Evolutionary conservation across 2,797 vertebrate species (phyloP), one percentile per base, ranked within the genome.

Genomic region (Pagetopsis macropterus): DNA sequence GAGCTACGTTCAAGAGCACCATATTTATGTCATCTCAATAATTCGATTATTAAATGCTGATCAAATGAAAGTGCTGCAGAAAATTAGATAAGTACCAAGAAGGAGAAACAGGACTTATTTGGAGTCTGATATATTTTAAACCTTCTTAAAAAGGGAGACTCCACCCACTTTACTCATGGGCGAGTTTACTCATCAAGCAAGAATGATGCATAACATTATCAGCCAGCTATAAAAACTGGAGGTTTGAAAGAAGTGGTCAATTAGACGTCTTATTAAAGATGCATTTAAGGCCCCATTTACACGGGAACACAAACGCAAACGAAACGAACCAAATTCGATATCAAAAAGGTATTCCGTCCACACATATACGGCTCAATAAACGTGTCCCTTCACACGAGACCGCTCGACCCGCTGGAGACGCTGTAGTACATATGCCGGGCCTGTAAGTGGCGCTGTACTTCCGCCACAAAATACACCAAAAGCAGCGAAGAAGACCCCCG

Each of bases 1-100:
- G 51, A 16, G 61, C 19, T 14, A 11, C 41, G 11, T 60, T 70
- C 41, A 70, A 59, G 48, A 60, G 41, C 60, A 13, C 23, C 13
- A 17, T 19, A 55, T 21, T 54, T 1, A 19, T 19, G 27, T 19
- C 16, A 52, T 19, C 2, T 70, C 41, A 15, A 43, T 17, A 65
- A 27, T 23, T 19, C 9, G 43, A 19, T 31, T 15, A 21, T 54
- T 54, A 57, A 56, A 56, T 62, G 58, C 0, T n/a, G 43, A 17
- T 45, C 1, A 27, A 1, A 17, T 17, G 2, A 40, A 31, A 1
- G 9, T 40, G 41, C 19, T 55, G 50, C 43, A 41, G 1, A 16
- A 7, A 21, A 14, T 21, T 2, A 0, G 43, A 9, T 52, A 16
- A 0, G 16, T 6, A 37, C 0, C 11, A 19, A 61, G 14, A 16